Percentiles rank a stretch among this genome's conserved stretches.
Conservation (phyloP, 2,113 vertebrate species). For the Laticauda colubrina region DNA sequence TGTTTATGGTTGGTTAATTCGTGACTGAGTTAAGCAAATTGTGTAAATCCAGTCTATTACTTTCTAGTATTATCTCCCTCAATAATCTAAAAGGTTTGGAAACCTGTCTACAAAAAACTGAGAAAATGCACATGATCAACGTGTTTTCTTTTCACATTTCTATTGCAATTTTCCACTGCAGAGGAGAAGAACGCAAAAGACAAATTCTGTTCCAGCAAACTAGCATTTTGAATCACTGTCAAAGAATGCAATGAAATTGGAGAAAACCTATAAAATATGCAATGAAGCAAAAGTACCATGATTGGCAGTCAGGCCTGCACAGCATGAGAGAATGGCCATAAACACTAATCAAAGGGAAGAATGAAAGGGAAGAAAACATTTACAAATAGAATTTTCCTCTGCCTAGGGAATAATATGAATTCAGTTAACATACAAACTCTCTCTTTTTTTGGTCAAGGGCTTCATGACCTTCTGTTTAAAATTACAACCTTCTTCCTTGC, state of each 20-base stretch:
- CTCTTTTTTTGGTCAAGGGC: not conserved
- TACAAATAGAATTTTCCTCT: not conserved
- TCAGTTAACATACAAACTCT: not conserved
- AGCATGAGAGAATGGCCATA: not conserved
- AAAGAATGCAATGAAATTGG: not conserved
- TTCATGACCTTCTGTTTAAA: not conserved
- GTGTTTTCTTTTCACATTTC: slow-evolving; percentile 30
- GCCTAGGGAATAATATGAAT: not conserved
- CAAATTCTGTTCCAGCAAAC: slow-evolving; percentile 32
- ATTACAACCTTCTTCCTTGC: not conserved
- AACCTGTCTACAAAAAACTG: slow-evolving; percentile 32
- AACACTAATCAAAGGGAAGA: not conserved
- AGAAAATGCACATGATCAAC: not conserved
- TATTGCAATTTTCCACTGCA: rapidly evolving
- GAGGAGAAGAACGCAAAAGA: not conserved
- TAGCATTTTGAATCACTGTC: slow-evolving; percentile 41
- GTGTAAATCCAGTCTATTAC: not conserved
- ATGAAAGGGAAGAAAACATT: not conserved
- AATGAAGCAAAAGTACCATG: not conserved
- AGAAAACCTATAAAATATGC: not conserved
- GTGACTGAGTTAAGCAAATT: not conserved
- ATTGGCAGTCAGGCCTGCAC: rapidly evolving
- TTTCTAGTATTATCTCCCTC: not conserved
- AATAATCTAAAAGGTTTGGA: slow-evolving; percentile 10
- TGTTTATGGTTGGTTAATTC: not conserved